Percentiles rank a stretch among this genome's conserved stretches.
phyloP scores from a whole-genome alignment of 2,797 vertebrate species.

The Mormyrops boulengeri region DNA sequence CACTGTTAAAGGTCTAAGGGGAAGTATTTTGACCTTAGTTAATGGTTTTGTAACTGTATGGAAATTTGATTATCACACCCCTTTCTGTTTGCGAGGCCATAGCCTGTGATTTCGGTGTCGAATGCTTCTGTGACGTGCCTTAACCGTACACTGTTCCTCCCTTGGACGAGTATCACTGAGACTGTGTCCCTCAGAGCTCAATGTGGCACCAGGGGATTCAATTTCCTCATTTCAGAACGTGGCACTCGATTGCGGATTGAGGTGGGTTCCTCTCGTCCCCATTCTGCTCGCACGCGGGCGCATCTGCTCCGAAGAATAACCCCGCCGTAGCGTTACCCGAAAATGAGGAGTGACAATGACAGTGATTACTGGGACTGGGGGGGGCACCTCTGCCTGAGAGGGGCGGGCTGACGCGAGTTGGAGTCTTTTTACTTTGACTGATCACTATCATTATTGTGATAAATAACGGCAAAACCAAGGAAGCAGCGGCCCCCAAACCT shows the following conservation, averaged over 20 bases:
- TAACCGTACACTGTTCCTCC: background rate
- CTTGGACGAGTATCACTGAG: background rate
- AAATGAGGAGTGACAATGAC: background rate
- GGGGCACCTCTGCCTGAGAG: background rate
- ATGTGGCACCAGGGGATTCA: too few species aligned
- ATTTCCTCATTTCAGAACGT: background rate
- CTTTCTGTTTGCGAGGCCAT: background rate
- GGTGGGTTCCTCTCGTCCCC: background rate
- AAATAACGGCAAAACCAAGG: background rate
- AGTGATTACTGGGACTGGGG: background rate
- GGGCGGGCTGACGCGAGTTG: background rate
- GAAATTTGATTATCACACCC: background rate
- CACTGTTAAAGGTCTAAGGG: background rate
- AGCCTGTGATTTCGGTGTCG: background rate
- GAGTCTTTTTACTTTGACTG: background rate
- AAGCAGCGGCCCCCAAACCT: background rate
- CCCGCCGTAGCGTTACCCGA: background rate
- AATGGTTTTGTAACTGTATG: background rate
- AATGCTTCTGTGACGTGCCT: background rate
- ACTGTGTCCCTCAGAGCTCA: background rate
- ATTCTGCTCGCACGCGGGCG: background rate
- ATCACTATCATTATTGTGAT: constrained; percentile 8
- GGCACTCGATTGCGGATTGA: background rate
- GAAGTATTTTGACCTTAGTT: constrained; percentile 12
- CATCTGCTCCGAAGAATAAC: background rate